Conservation (phyloP, 2,888 invertebrate genomes). For the Nephrocerus scutellatus region DNA sequence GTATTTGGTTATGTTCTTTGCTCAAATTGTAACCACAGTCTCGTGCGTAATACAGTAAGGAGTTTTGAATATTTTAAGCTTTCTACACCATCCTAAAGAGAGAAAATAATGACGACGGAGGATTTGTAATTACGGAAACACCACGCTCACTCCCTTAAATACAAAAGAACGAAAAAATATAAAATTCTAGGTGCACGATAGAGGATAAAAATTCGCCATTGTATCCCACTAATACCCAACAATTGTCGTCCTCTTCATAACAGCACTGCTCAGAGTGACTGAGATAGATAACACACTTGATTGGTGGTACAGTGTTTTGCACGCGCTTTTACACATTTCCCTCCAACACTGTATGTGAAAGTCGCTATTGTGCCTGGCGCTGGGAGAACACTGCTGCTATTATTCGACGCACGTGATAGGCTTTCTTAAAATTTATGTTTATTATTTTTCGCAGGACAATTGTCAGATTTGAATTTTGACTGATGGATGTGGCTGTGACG, state of each 20-base stretch:
- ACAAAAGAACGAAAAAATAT: too few relatives aligned
- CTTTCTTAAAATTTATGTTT: constrained; percentile 10
- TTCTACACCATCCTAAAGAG: too few relatives aligned
- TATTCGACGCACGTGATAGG: constrained; percentile 1
- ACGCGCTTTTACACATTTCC: constrained; percentile 17
- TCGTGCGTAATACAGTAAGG: too few relatives aligned
- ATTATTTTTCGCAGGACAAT: constrained; percentile 19
- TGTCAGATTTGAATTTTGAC: constrained; percentile 23
- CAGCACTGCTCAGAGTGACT: too few relatives aligned
- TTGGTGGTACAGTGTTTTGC: constrained; percentile 19
- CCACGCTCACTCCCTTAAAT: too few relatives aligned
- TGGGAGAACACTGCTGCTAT: constrained; percentile 20
- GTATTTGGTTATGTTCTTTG: too few relatives aligned
- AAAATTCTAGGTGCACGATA: too few relatives aligned
- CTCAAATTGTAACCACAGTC: too few relatives aligned
- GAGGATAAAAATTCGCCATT: constrained; percentile 24
- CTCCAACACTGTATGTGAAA: constrained; percentile 13
- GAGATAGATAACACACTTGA: too few relatives aligned
- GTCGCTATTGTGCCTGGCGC: constrained; percentile 21
- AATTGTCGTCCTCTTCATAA: constrained; percentile 20
- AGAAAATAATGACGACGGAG: too few relatives aligned
- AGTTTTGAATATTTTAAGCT: too few relatives aligned
- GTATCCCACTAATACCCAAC: constrained; percentile 23
- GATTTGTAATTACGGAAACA: too few relatives aligned
- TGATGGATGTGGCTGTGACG: constrained; percentile 14